Conservation (phyloP, 1,140 invertebrate species). For the Cydia splendana region DNA sequence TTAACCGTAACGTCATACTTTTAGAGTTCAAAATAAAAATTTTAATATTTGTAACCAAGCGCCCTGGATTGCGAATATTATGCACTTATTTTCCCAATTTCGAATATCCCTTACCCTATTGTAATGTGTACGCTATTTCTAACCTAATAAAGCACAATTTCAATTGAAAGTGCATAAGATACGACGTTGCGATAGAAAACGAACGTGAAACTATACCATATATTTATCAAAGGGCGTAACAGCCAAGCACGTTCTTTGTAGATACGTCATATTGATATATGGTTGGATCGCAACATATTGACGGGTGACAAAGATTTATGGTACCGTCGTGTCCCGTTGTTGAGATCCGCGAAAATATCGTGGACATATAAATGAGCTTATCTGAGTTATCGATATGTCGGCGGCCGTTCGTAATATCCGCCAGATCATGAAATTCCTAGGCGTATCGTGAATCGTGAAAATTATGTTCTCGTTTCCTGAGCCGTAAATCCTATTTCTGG, state of each 20-base stretch:
- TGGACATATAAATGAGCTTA: not conserved
- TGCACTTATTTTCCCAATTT: not conserved
- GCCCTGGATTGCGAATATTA: not conserved
- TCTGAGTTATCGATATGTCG: not conserved
- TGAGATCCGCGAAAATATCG: slow-evolving; percentile 8
- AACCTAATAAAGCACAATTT: not conserved
- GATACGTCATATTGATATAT: not conserved
- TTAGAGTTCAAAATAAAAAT: slow-evolving; percentile 7
- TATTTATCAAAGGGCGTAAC: not conserved
- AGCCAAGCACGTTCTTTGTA: not conserved
- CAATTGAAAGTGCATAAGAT: not conserved
- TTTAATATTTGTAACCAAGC: not conserved
- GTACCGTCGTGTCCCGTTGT: not conserved
- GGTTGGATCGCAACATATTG: not conserved
- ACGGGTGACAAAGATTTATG: slow-evolving; percentile 4
- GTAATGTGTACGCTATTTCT: not conserved
- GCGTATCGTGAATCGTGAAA: no score
- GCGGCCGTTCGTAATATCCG: no score
- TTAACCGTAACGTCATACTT: not conserved
- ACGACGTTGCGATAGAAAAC: not conserved
- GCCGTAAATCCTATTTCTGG: no score
- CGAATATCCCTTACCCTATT: not conserved
- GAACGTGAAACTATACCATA: not conserved
- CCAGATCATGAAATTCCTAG: no score
- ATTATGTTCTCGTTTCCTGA: no score